These are phyloP conservation scores for Rhagoletis pomonella DNA, from an alignment of 1,140 invertebrate species.

Conservation along the genomic window DNA sequence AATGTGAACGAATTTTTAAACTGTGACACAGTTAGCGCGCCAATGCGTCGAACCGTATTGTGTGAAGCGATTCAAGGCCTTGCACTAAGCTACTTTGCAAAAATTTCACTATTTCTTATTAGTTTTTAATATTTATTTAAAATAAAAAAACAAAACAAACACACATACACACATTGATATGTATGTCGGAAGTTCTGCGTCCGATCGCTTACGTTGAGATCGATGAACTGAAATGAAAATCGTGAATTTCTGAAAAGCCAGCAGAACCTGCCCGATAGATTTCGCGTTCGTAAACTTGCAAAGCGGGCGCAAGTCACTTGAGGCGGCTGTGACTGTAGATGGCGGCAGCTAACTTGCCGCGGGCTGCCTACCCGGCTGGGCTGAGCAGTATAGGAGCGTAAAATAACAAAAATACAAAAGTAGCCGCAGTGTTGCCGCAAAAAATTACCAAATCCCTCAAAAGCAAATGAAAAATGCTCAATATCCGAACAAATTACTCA, in stretches of 20 bases:
- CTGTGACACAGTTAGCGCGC: too few species aligned
- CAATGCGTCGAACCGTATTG: neutral
- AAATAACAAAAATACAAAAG: neutral
- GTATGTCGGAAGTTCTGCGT: slow-evolving; percentile 2
- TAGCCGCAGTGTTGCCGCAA: neutral
- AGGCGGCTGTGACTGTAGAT: neutral
- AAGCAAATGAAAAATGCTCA: too few species aligned
- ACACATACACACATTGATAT: neutral
- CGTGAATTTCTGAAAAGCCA: slow-evolving; percentile 44
- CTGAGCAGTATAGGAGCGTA: neutral
- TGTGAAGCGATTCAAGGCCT: neutral
- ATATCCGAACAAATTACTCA: too few species aligned
- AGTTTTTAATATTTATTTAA: neutral
- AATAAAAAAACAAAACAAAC: too few species aligned
- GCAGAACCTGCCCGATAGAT: slow-evolving; percentile 49
- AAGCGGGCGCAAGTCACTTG: slow-evolving; percentile 20
- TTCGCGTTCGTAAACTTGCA: slow-evolving; percentile 43
- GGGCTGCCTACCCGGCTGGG: neutral
- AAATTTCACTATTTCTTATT: neutral
- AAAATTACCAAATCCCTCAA: neutral
- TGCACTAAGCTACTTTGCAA: neutral
- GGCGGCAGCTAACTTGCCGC: neutral
- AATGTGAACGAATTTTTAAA: too few species aligned
- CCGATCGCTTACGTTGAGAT: slow-evolving; percentile 54
- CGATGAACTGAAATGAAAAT: slow-evolving; percentile 54